phyloP scores from a whole-genome alignment of 2,113 vertebrate genomes.

The Alexandromys fortis region DNA sequence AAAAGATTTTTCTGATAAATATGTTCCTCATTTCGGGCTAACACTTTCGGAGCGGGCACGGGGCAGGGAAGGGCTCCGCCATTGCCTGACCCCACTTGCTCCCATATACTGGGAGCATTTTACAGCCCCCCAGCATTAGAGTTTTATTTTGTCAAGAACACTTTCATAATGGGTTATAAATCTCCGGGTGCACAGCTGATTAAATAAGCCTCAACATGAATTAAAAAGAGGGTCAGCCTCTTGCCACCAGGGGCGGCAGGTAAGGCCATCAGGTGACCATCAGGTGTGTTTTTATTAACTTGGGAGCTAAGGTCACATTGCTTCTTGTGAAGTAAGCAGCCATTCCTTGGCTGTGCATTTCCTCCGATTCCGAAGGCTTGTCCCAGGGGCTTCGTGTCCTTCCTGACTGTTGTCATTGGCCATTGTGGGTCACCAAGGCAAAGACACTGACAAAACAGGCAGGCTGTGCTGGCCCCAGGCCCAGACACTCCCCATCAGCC shows the following conservation, averaged over 20 bases:
- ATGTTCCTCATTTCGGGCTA: conserved; percentile 75
- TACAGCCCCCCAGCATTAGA: conserved; percentile 40
- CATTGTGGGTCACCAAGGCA: background rate
- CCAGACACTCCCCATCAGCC: background rate
- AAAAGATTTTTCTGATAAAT: conserved; percentile 79
- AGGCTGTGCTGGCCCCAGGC: background rate
- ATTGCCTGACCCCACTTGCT: conserved; percentile 44
- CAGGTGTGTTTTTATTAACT: conserved; percentile 52
- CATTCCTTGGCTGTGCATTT: background rate
- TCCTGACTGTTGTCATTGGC: background rate
- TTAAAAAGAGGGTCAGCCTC: conserved; percentile 45
- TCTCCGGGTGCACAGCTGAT: conserved; percentile 58
- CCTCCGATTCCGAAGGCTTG: background rate
- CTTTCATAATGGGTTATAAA: conserved; percentile 70
- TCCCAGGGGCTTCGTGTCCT: background rate
- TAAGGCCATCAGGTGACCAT: background rate
- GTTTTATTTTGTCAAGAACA: conserved; percentile 65
- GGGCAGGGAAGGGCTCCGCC: conserved; percentile 3
- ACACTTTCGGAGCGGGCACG: conserved; percentile 55
- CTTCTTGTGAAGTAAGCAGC: background rate
- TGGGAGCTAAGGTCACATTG: background rate
- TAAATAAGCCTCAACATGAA: conserved; percentile 41
- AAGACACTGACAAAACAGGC: background rate
- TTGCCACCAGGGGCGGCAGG: conserved; percentile 47
- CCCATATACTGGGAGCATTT: conserved; percentile 56